Conservation (phyloP, 2,113 vertebrate species). For the Corythaeola cristata region DNA sequence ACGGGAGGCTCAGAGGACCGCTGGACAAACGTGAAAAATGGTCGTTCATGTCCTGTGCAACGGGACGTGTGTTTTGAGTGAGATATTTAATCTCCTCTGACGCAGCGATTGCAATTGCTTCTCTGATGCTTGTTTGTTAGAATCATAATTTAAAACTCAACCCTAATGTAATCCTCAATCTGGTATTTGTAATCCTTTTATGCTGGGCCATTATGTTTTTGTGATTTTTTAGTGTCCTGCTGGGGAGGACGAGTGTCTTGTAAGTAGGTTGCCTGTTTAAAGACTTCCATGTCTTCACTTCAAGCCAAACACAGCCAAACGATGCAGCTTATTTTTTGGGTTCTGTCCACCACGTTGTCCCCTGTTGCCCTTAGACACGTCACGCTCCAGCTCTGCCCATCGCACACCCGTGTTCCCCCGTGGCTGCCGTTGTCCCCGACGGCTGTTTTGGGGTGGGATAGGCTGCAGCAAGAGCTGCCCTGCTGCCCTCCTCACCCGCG, state of each 20-base stretch:
- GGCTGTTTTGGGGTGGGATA: background rate
- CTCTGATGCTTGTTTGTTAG: background rate
- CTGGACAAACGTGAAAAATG: background rate
- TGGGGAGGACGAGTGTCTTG: background rate
- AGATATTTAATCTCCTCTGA: background rate
- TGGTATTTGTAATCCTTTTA: constrained; percentile 12
- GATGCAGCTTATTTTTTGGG: background rate
- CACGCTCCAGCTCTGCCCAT: background rate
- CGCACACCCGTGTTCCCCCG: rapidly evolving
- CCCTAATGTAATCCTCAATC: background rate
- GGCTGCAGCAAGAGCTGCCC: background rate
- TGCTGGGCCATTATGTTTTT: background rate
- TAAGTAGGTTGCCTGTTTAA: background rate
- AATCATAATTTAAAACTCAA: background rate
- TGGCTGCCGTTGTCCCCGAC: rapidly evolving
- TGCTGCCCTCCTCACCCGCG: too few species aligned
- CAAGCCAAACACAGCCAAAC: rapidly evolving
- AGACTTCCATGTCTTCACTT: background rate
- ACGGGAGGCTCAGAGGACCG: background rate
- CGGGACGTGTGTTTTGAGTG: background rate
- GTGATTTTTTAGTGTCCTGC: background rate
- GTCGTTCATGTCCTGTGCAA: background rate
- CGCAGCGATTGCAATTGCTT: background rate
- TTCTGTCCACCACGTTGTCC: rapidly evolving
- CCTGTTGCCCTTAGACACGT: background rate